These are phyloP conservation scores for Myotis daubentonii DNA, from an alignment of 2,797 vertebrate species.

Conservation along the genomic window DNA sequence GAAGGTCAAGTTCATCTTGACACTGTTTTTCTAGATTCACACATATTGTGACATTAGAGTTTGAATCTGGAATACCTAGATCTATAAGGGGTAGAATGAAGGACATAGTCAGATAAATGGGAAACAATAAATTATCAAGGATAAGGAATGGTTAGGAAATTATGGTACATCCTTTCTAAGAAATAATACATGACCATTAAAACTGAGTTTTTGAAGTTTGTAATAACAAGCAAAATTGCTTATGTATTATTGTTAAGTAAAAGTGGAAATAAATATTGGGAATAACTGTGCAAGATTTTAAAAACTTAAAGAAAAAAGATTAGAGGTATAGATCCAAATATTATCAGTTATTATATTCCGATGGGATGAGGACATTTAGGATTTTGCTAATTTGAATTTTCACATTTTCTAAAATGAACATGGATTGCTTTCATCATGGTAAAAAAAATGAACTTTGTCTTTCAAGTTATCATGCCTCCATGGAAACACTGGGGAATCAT, in stretches of 20 bases:
- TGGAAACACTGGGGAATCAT: slow-evolving; percentile 12
- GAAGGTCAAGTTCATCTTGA: not conserved
- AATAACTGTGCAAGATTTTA: not conserved
- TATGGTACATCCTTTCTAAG: not conserved
- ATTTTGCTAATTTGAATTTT: slow-evolving; percentile 14
- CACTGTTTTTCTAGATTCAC: not conserved
- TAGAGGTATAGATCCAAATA: not conserved
- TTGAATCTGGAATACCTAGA: not conserved
- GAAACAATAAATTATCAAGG: not conserved
- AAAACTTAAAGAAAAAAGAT: not conserved
- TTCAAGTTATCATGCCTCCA: not conserved
- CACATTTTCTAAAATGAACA: not conserved
- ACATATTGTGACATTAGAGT: not conserved
- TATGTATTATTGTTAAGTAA: not conserved
- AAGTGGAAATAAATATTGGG: not conserved
- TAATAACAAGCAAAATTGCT: not conserved
- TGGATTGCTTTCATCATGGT: not conserved
- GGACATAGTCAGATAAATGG: not conserved
- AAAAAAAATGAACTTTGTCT: slow-evolving; percentile 30
- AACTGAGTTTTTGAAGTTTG: not conserved
- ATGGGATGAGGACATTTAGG: not conserved
- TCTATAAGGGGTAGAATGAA: not conserved
- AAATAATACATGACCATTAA: not conserved
- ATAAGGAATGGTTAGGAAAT: slow-evolving; percentile 18
- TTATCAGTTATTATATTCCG: not conserved